Base-by-base conservation (phyloP, 2,888 invertebrate genomes). In the Pediacus dermestoides region DNA sequence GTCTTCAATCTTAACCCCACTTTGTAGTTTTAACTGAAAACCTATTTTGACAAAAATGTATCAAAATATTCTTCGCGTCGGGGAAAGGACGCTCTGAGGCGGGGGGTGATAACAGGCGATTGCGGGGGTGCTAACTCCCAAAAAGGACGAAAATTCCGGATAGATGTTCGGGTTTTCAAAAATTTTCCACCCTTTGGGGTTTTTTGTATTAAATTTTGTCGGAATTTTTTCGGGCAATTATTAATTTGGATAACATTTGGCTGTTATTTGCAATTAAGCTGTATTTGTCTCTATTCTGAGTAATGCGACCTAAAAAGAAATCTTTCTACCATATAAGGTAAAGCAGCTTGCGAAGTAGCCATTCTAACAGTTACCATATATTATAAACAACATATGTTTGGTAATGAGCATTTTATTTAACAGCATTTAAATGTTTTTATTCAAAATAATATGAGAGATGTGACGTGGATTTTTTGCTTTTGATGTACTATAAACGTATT, bases 1-100 rank as follows among this genome's bases (percentile, higher is more conserved):
- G 56, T 62, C 55, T 62, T 63, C 56, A 57, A 55, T 10, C 43
- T 55, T 57, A 61, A 61, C 67, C 66, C 65, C 66, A 63, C 65
- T 65, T 59, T 57, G 45, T n/a, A n/a, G n/a, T 54, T 53, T 45
- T 48, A 50, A 47, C 42, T 36, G 44, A 45, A 48, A 13, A 11
- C 28, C 28, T n/a, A 28, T 28, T 28, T 28, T 28, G 12, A n/a
- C n/a, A n/a, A n/a, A 18, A 18, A 18, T 18, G 21, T 18, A 18
- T 18, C 21, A 6, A 18, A 18, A 18, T 18, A 18, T 18, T 18
- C n/a, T n/a, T n/a, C n/a, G n/a, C n/a, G n/a, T n/a, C n/a, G n/a
- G n/a, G n/a, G n/a, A n/a, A n/a, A n/a, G n/a, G n/a, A n/a, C n/a
- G n/a, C n/a, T n/a, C n/a, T n/a, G n/a, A n/a, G n/a, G n/a, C n/a